Evolutionary conservation across 2,888 invertebrate species (phyloP), one percentile per base, ranked within the genome.

Genomic region (Harpalus rufipes): DNA sequence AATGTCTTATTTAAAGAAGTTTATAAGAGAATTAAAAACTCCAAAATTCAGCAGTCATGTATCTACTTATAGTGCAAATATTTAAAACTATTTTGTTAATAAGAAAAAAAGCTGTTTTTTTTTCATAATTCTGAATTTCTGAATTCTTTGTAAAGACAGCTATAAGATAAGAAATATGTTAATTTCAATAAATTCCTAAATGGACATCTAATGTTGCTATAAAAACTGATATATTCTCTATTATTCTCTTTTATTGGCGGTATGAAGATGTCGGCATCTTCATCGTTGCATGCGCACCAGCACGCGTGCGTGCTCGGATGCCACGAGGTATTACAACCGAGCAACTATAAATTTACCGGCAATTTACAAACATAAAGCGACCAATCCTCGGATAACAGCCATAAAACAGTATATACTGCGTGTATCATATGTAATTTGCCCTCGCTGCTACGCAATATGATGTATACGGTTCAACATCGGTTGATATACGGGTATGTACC

Each of bases 301-400:
- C 44, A 74, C 72, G 72, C 68, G 44, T 74, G 72, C 44, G 8
- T 74, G 72, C 72, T 72, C 39, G n/a, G 41, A 56, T 16, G 78
- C 78, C 59, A 78, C 59, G 44, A 78, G 78, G 59, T 59, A 76
- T 76, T 76, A 58, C 32, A 56, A 74, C 41, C 72, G 72, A 74
- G 72, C 72, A 83, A 83, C 83, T 83, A 83, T 83, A 83, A 83
- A 83, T 83, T 83, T 76, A 83, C 39, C 83, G 72, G 83, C 61
- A 83, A 83, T 83, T 83, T 83, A 76, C 83, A 74, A 83, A 83
- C 83, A 83, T 83, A 83, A 83, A 83, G 72, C 72, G 72, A 74
- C 72, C 72, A 74, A 74, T 74, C 72, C 72, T 74, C 59, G 76
- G 59, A 83, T 83, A 83, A 83, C 83, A 83, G 61, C 83, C 61